These are phyloP conservation scores for Beris morrisii DNA, from an alignment of 2,888 invertebrate species.

Conservation along the genomic window DNA sequence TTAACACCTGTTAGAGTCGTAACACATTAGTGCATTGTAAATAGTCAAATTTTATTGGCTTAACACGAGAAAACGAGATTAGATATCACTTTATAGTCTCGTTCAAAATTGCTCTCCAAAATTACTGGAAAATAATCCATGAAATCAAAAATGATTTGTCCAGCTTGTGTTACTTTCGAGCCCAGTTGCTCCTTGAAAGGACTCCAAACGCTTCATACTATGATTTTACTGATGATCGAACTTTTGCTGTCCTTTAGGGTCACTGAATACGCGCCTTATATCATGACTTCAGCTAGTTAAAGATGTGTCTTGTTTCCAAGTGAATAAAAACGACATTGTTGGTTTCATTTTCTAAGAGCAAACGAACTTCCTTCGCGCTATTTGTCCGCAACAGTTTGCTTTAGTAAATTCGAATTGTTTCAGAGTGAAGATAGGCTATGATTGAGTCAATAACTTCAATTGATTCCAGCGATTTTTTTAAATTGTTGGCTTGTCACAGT, in stretches of 20 bases:
- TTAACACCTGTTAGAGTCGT: conserved; percentile 24
- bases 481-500: neutral
- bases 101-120: conserved; percentile 3
- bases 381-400: neutral
- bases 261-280: no score
- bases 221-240: no score
- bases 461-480: conserved; percentile 21
- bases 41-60: conserved; percentile 6
- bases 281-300: no score
- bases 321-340: no score
- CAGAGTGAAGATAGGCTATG: conserved; percentile 24
- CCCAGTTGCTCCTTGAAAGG: no score
- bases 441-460: conserved; percentile 31
- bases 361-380: conserved; percentile 9
- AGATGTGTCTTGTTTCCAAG: no score
- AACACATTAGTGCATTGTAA: conserved; percentile 14
- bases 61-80: conserved; percentile 19
- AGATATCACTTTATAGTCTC: conserved; percentile 16
- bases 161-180: no score
- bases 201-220: no score
- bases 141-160: no score
- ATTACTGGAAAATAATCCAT: no score
- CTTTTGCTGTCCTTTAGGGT: no score
- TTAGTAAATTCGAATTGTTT: conserved; percentile 8
- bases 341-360: neutral